These are phyloP conservation scores for Moxostoma hubbsi DNA, from an alignment of 2,797 vertebrate genomes.

Conservation along the genomic window DNA sequence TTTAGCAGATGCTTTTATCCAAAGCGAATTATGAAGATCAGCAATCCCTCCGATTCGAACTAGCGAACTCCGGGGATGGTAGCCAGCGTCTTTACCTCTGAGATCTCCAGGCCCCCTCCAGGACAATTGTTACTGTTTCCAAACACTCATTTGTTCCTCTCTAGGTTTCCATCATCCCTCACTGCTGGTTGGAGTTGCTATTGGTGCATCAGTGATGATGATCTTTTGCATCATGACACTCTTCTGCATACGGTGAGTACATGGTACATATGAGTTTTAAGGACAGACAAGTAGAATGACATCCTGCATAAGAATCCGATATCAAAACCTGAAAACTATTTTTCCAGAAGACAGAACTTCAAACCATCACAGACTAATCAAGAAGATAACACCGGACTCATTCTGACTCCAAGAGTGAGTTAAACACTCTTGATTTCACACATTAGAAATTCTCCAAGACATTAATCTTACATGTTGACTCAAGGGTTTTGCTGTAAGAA, in stretches of 20 bases:
- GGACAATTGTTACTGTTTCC: not conserved
- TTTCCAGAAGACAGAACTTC: not conserved
- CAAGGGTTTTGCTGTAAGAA: no score
- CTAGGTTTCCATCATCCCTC: not conserved
- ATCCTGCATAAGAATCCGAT: not conserved
- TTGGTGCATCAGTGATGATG: not conserved
- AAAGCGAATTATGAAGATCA: no score
- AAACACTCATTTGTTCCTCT: not conserved
- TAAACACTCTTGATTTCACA: not conserved
- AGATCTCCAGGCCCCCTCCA: no score
- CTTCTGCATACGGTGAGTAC: slow-evolving; percentile 2
- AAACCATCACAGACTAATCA: not conserved
- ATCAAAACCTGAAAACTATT: not conserved
- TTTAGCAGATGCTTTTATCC: no score
- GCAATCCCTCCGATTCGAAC: no score
- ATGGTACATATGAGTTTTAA: not conserved
- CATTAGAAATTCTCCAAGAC: not conserved
- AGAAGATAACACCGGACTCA: not conserved
- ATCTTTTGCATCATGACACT: not conserved
- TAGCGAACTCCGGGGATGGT: no score
- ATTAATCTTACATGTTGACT: no score
- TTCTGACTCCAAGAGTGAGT: not conserved
- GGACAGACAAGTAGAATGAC: no score
- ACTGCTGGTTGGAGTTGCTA: not conserved
- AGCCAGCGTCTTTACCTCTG: no score